phyloP scores from a whole-genome alignment of 2,797 vertebrate genomes.

The Pseudocheirus occidentalis region DNA sequence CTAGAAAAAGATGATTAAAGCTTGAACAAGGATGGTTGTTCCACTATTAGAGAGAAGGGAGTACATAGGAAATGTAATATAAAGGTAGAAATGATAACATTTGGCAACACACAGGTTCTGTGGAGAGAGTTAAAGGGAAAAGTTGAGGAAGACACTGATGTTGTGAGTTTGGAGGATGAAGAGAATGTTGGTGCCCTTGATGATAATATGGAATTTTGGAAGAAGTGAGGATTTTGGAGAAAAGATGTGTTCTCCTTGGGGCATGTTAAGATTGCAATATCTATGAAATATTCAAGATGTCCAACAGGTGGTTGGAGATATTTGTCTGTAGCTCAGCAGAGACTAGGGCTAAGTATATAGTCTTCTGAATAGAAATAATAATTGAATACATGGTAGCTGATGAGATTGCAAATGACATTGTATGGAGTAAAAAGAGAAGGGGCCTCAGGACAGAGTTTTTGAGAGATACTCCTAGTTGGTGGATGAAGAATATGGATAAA shows the following conservation, averaged over 20 bases:
- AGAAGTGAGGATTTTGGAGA: background rate
- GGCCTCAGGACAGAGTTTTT: background rate
- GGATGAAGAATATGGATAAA: background rate
- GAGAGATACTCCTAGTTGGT: background rate
- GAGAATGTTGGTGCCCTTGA: background rate
- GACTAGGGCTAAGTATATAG: background rate
- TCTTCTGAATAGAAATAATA: background rate
- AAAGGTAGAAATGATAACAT: background rate
- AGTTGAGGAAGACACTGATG: background rate
- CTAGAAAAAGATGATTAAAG: background rate
- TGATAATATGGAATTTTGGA: background rate
- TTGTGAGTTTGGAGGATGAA: background rate
- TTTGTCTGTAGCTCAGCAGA: background rate
- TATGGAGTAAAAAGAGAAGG: background rate
- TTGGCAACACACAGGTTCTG: background rate
- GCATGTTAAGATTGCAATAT: background rate
- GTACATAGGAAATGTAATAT: background rate
- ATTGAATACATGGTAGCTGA: background rate
- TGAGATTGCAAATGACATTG: background rate
- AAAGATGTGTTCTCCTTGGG: background rate
- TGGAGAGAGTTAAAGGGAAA: background rate
- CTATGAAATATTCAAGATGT: background rate
- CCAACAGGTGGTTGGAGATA: background rate
- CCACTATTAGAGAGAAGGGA: background rate
- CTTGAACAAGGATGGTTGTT: background rate